These are phyloP conservation scores for Parascotia fuliginaria DNA, from an alignment of 2,888 invertebrate genomes.

Conservation along the genomic window DNA sequence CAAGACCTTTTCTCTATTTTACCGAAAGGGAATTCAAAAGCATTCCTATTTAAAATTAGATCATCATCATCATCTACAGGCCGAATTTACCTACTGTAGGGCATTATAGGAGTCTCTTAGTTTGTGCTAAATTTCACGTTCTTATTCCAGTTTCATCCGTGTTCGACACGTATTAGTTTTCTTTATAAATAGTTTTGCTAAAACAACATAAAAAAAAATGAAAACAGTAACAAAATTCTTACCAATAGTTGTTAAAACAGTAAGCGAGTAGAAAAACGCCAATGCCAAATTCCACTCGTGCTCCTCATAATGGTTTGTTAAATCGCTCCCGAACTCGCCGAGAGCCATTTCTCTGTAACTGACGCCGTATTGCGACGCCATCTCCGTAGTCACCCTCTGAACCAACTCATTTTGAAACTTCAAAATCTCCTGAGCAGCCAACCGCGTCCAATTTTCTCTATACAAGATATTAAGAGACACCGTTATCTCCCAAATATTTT, in stretches of 20 bases:
- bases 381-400: slow-evolving; percentile 91
- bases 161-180: no score
- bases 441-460: slow-evolving; percentile 95
- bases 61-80: no score
- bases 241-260: slow-evolving; percentile 97
- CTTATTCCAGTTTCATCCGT: no score
- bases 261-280: slow-evolving; percentile 97
- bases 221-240: slow-evolving; percentile 64
- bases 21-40: no score
- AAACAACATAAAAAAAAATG: slow-evolving; percentile 3
- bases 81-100: no score
- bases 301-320: slow-evolving; percentile 82
- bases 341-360: slow-evolving; percentile 83
- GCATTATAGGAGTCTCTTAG: no score
- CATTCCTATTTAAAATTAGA: no score
- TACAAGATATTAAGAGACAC: slow-evolving; percentile 94
- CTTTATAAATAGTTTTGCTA: not conserved
- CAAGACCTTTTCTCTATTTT: no score
- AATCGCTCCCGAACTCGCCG: slow-evolving; percentile 75
- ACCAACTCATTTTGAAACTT: slow-evolving; percentile 94
- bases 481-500: slow-evolving; percentile 96
- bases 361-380: slow-evolving; percentile 87
- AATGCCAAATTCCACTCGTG: slow-evolving; percentile 95
- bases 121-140: no score
- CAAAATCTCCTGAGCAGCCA: slow-evolving; percentile 91